Evolutionary conservation across 2,797 vertebrate species (phyloP).

Genomic region (Moxostoma hubbsi): DNA sequence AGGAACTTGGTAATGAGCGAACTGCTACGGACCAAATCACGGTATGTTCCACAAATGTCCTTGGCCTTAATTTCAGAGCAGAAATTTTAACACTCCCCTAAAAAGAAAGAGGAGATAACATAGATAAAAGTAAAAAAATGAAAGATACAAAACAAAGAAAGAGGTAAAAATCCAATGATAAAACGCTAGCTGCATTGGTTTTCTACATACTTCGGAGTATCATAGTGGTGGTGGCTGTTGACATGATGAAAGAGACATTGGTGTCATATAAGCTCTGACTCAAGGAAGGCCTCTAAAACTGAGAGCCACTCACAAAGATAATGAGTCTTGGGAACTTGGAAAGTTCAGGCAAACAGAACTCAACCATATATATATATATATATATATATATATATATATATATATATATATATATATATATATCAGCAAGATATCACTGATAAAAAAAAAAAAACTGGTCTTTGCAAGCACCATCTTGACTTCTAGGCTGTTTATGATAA

Average conservation of each 20-base stretch:
- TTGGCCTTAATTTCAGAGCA: slow-evolving; percentile 11
- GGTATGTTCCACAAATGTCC: not conserved
- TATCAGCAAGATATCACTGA: slow-evolving; percentile 8
- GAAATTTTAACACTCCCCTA: not conserved
- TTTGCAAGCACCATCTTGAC: not conserved
- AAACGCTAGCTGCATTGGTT: not conserved
- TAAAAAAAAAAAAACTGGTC: not conserved
- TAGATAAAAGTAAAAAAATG: not conserved
- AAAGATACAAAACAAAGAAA: not conserved
- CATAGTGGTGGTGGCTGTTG: not conserved
- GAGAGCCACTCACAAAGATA: slow-evolving; percentile 8
- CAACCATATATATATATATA: no score
- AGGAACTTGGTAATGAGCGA: slow-evolving; percentile 9
- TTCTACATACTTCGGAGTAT: not conserved
- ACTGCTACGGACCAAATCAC: not conserved
- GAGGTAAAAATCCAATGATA: not conserved
- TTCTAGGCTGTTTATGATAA: slow-evolving; percentile 25
- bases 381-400: no score
- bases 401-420: no score
- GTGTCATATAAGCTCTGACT: slow-evolving; percentile 27
- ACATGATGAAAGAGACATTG: not conserved
- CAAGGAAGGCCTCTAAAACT: not conserved
- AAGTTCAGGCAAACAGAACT: not conserved
- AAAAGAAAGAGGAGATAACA: not conserved
- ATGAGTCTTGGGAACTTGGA: slow-evolving; percentile 5